Conservation (phyloP, 2,888 invertebrate species). For the Melolontha melolontha region DNA sequence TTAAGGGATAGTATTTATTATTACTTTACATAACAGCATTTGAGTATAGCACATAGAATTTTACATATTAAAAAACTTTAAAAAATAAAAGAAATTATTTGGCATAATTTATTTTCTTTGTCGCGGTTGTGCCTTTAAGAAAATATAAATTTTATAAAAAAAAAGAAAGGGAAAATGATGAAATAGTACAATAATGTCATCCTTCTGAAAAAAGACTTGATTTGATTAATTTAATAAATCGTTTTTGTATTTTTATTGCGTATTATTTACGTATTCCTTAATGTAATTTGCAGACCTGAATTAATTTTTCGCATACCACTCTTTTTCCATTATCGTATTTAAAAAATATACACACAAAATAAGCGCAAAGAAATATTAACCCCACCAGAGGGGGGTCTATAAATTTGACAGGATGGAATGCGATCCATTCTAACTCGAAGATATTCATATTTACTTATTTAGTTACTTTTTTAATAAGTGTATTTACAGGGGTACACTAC, state of each 20-base stretch:
- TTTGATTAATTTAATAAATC: constrained; percentile 44
- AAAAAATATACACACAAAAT: no score
- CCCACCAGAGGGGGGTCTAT: no score
- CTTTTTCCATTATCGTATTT: no score
- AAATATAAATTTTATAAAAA: constrained; percentile 24
- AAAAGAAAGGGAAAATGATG: constrained; percentile 9
- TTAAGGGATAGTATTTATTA: background rate
- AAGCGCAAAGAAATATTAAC: no score
- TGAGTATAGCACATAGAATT: background rate
- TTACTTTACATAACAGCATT: background rate
- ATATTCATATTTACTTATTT: no score
- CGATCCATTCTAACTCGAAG: no score
- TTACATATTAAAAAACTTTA: background rate
- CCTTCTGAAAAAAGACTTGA: constrained; percentile 43
- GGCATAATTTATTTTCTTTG: constrained; percentile 13
- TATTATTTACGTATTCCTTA: constrained; percentile 30
- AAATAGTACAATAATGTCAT: constrained; percentile 43
- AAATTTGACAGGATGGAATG: no score
- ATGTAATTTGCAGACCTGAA: background rate
- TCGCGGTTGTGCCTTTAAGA: constrained; percentile 39
- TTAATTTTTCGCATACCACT: no score
- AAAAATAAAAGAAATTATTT: constrained; percentile 6
- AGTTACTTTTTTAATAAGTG: no score
- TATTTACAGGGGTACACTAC: no score
- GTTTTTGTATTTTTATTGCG: constrained; percentile 40